A percentile compares a stretch with the other conserved stretches of the same genome.
These are phyloP conservation scores for Echinops telfairi DNA, from an alignment of 2,113 vertebrate genomes.

Conservation along the genomic window DNA sequence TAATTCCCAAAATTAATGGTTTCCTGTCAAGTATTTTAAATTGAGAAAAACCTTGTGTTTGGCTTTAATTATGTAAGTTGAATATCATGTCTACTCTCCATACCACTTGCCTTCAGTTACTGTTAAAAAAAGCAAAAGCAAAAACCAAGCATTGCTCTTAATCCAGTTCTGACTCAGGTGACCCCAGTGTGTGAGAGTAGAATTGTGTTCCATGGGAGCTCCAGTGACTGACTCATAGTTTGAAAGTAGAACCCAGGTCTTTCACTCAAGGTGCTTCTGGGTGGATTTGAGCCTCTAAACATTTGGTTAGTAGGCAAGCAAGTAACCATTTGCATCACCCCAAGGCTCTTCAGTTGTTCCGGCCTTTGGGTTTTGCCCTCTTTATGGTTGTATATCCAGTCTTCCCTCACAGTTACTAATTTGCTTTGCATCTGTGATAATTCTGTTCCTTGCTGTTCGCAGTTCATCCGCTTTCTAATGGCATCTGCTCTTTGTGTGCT, in stretches of 20 bases:
- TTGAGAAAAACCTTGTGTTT: not conserved
- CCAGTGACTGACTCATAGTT: no score
- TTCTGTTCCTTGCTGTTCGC: not conserved
- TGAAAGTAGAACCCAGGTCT: not conserved
- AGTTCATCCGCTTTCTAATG: not conserved
- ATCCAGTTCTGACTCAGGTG: not conserved
- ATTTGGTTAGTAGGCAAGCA: not conserved
- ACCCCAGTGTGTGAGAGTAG: not conserved
- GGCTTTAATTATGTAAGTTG: not conserved
- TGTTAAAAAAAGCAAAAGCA: not conserved
- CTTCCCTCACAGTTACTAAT: not conserved
- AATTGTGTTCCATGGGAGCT: no score
- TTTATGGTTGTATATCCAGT: not conserved
- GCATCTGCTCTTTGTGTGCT: not conserved
- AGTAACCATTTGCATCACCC: not conserved
- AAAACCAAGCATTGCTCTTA: not conserved
- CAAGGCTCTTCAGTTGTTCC: not conserved
- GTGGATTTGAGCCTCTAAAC: not conserved
- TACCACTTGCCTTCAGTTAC: not conserved
- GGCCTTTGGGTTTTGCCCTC: not conserved
- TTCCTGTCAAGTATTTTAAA: not conserved
- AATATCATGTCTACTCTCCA: accelerated
- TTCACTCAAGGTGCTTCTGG: not conserved
- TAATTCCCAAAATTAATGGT: not conserved
- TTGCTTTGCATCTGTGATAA: not conserved